phyloP scores from a whole-genome alignment of 2,797 vertebrate genomes.

The Mormyrus proboscirostris region DNA sequence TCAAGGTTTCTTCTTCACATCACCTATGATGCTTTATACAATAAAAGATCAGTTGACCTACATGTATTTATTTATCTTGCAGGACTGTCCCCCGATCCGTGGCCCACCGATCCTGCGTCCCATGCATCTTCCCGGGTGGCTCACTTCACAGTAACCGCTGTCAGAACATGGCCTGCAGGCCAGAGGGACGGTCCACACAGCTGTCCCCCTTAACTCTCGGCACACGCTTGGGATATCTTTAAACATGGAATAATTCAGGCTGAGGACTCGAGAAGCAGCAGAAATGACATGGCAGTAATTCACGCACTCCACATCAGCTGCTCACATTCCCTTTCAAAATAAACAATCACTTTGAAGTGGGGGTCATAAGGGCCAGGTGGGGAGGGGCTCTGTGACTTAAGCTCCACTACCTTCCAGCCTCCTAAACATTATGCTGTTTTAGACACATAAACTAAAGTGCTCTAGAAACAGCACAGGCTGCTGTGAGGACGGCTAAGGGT shows the following conservation, averaged over 20 bases:
- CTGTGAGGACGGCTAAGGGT: neutral
- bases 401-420: neutral
- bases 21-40: neutral
- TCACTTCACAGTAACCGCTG: neutral
- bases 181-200: neutral
- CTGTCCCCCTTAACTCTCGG: too few relatives aligned
- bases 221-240: neutral
- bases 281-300: constrained; percentile 58
- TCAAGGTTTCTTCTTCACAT: neutral
- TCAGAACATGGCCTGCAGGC: neutral
- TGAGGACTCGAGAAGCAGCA: constrained; percentile 54
- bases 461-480: neutral
- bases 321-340: constrained; percentile 53
- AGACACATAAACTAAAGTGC: neutral
- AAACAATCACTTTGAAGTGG: constrained; percentile 44
- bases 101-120: neutral
- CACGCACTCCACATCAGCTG: constrained; percentile 50
- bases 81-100: too few relatives aligned
- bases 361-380: neutral
- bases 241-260: constrained; percentile 52
- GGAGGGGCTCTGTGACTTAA: constrained; percentile 36
- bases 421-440: neutral
- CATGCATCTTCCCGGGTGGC: neutral
- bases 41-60: neutral
- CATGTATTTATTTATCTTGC: neutral